Evolutionary conservation across 2,888 invertebrate genomes (phyloP).

Genomic region (Saturnia pavonia): DNA sequence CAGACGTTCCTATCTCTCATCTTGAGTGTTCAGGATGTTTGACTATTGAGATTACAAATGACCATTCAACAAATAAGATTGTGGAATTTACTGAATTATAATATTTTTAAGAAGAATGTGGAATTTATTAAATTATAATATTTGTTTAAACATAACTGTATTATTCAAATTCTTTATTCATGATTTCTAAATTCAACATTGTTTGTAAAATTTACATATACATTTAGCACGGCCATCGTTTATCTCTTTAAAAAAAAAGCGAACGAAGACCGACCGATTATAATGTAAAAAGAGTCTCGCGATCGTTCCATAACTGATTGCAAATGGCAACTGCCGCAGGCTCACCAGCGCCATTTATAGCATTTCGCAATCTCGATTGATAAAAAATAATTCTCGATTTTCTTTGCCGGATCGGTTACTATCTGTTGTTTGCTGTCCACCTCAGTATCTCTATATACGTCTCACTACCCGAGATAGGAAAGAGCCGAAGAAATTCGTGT

Average conservation of each 20-base stretch:
- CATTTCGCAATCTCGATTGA: slow-evolving; percentile 71
- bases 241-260: slow-evolving; percentile 65
- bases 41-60: neutral
- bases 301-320: slow-evolving; percentile 80
- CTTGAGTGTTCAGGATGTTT: slow-evolving; percentile 30
- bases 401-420: slow-evolving; percentile 57
- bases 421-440: slow-evolving; percentile 50
- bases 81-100: neutral
- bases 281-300: slow-evolving; percentile 79
- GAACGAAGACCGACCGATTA: slow-evolving; percentile 72
- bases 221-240: slow-evolving; percentile 57
- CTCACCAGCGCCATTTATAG: slow-evolving; percentile 73
- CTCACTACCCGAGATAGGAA: slow-evolving; percentile 24
- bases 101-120: neutral
- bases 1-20: slow-evolving; percentile 33
- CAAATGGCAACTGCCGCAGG: slow-evolving; percentile 79
- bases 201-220: slow-evolving; percentile 47
- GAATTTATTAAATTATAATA: too few species aligned
- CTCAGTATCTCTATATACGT: slow-evolving; percentile 22
- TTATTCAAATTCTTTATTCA: neutral
- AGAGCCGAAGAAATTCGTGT: slow-evolving; percentile 41
- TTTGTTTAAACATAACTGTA: neutral
- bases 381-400: slow-evolving; percentile 74
- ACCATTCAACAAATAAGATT: neutral
- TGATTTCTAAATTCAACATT: slow-evolving; percentile 23